These are phyloP conservation scores for Serrognathus titanus DNA, from an alignment of 2,888 invertebrate genomes.

Conservation along the genomic window DNA sequence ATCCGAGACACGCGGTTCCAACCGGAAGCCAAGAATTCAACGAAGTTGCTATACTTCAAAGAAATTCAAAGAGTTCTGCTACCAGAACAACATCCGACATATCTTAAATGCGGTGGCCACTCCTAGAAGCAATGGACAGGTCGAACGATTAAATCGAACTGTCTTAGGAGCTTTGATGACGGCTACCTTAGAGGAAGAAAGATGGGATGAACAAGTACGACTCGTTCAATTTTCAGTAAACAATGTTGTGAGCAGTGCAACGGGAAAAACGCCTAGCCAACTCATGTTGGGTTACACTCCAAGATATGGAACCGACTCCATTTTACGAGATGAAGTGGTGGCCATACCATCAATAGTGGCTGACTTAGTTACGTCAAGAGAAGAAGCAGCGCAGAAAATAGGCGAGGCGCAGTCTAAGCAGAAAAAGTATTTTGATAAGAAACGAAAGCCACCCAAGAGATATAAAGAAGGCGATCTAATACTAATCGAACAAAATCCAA, in stretches of 20 bases:
- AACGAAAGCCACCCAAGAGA: not conserved
- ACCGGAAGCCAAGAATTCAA: too few species aligned
- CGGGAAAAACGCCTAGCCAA: slow-evolving; percentile 1
- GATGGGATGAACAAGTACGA: slow-evolving; percentile 38
- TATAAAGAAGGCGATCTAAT: not conserved
- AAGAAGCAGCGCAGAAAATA: not conserved
- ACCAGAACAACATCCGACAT: slow-evolving; percentile 32
- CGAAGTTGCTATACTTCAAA: too few species aligned
- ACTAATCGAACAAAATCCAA: not conserved
- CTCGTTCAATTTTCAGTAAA: slow-evolving; percentile 35
- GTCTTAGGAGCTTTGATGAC: slow-evolving; percentile 30
- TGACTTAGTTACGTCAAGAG: too few species aligned
- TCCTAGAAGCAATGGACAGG: slow-evolving; percentile 41
- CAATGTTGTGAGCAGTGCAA: slow-evolving; percentile 24
- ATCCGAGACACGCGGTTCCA: too few species aligned
- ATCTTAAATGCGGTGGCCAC: slow-evolving; percentile 33
- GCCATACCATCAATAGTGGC: not conserved
- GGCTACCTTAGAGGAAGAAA: slow-evolving; percentile 32
- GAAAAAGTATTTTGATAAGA: not conserved
- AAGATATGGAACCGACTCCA: not conserved
- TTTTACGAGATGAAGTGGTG: not conserved
- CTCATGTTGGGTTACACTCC: slow-evolving; percentile 5
- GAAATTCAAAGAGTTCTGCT: slow-evolving; percentile 35
- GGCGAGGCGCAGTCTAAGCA: not conserved
- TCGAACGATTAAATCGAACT: slow-evolving; percentile 35